Evolutionary conservation across 2,113 vertebrate genomes (phyloP).

Genomic region (Mustelus asterias): DNA sequence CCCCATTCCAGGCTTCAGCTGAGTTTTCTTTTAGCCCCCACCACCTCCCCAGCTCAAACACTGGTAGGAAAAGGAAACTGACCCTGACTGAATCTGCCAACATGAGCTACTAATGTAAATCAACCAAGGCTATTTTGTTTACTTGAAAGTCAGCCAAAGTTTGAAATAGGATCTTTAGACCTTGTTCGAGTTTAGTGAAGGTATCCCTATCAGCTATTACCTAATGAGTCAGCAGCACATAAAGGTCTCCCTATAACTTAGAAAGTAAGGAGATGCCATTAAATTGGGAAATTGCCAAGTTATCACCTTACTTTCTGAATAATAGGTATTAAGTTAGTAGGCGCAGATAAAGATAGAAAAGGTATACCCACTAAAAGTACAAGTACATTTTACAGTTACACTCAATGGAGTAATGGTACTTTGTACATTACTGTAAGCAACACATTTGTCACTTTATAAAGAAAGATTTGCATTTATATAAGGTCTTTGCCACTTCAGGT

Average conservation of each 20-base stretch:
- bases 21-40: too few species aligned
- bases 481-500: neutral
- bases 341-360: neutral
- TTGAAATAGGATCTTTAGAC: constrained; percentile 27
- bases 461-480: neutral
- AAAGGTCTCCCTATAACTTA: constrained; percentile 34
- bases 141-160: neutral
- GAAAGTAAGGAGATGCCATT: constrained; percentile 30
- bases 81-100: too few species aligned
- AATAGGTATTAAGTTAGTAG: neutral
- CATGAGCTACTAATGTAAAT: neutral
- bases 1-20: too few species aligned
- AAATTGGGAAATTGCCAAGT: neutral
- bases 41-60: too few species aligned
- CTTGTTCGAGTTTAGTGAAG: constrained; percentile 10
- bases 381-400: neutral
- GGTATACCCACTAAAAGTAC: neutral
- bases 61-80: too few species aligned
- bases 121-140: constrained; percentile 7
- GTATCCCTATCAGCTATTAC: constrained; percentile 33
- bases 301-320: constrained; percentile 7
- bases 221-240: constrained; percentile 23
- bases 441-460: neutral
- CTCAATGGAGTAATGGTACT: neutral
- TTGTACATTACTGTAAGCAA: neutral